Evolutionary conservation across 1,140 invertebrate species (phyloP).

Genomic region (Coenobita brevimanus): DNA sequence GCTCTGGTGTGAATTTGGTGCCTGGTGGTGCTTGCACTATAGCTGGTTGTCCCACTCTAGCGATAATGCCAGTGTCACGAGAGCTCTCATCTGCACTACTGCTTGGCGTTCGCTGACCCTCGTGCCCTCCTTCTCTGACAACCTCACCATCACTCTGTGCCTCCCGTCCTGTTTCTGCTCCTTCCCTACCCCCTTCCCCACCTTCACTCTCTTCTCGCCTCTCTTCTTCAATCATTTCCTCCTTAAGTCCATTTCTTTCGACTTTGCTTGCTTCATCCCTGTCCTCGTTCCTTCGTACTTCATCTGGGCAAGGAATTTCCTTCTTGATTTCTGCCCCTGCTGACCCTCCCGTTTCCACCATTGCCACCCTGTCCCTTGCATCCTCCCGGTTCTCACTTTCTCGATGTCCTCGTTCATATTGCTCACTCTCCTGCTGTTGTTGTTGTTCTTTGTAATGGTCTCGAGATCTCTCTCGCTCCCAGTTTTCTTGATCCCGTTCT

Average conservation of each 20-base stretch:
- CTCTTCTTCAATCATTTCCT: neutral
- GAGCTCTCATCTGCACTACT: conserved; percentile 68
- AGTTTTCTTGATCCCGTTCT: neutral
- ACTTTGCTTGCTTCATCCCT: conserved; percentile 17
- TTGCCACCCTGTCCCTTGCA: neutral
- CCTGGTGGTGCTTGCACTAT: conserved; percentile 68
- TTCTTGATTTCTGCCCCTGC: neutral
- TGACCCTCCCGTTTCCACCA: neutral
- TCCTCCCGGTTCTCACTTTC: conserved; percentile 9
- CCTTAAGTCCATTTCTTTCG: neutral
- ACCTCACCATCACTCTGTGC: conserved; percentile 3
- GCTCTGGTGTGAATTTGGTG: conserved; percentile 79
- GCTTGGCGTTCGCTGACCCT: conserved; percentile 60
- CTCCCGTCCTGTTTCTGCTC: neutral
- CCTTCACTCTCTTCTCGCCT: conserved; percentile 14
- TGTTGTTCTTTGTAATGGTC: conserved; percentile 31
- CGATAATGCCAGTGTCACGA: conserved; percentile 65
- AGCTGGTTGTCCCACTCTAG: conserved; percentile 67
- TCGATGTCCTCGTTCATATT: neutral
- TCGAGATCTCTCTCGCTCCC: conserved; percentile 17
- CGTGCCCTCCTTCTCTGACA: conserved; percentile 19
- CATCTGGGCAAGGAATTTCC: neutral
- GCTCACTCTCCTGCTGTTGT: conserved; percentile 15
- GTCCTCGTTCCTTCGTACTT: neutral
- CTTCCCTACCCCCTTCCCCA: conserved; percentile 20